phyloP scores from a whole-genome alignment of 2,888 invertebrate species.

The Lathronympha strigana region DNA sequence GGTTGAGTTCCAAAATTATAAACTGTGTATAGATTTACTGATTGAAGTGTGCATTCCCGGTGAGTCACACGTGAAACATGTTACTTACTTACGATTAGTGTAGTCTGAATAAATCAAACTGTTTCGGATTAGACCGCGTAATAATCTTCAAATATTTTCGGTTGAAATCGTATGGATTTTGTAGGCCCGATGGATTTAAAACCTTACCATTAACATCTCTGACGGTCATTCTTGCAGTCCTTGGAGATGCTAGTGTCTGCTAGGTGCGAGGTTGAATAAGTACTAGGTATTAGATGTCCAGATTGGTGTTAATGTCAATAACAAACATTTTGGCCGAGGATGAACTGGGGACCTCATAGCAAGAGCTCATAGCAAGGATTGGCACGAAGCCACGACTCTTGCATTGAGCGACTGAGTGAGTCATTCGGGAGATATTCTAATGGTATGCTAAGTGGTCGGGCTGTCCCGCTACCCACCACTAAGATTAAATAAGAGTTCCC shows the following conservation, averaged over 20 bases:
- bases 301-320: constrained; percentile 16
- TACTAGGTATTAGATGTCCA: background rate
- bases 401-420: constrained; percentile 21
- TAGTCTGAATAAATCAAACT: constrained; percentile 1
- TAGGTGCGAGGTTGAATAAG: too few relatives aligned
- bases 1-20: constrained; percentile 30
- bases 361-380: background rate
- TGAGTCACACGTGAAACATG: constrained; percentile 8
- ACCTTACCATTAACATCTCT: too few relatives aligned
- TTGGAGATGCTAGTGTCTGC: too few relatives aligned
- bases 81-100: constrained; percentile 14
- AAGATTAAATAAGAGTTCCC: constrained; percentile 19
- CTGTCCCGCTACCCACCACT: constrained; percentile 14
- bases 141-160: too few relatives aligned
- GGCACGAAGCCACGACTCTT: constrained; percentile 19
- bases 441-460: constrained; percentile 8
- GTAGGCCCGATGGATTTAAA: too few relatives aligned
- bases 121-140: background rate
- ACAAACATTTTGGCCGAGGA: constrained; percentile 5
- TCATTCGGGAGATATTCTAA: constrained; percentile 25
- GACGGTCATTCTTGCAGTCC: too few relatives aligned
- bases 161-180: background rate
- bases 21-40: constrained; percentile 5
- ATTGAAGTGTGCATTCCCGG: constrained; percentile 16
- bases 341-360: constrained; percentile 20